A percentile compares a stretch with the other conserved stretches of the same genome.
Evolutionary conservation across 2,113 vertebrate species (phyloP).

Genomic region (Dascyllus trimaculatus): DNA sequence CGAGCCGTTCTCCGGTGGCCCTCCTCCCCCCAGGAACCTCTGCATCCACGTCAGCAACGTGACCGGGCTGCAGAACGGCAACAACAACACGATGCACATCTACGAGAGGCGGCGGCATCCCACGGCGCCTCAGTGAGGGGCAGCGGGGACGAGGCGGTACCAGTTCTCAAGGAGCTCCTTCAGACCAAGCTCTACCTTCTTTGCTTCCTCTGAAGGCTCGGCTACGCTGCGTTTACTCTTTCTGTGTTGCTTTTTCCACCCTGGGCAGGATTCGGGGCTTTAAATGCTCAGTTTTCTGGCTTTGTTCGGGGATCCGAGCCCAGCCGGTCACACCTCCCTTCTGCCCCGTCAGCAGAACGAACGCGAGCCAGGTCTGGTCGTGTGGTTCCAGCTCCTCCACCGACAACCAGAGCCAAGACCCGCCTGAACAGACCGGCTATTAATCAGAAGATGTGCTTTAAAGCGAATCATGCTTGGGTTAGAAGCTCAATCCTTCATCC

Average conservation of each 20-base stretch:
- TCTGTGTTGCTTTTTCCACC: background rate
- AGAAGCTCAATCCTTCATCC: no score
- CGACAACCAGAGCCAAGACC: slow-evolving; percentile 31
- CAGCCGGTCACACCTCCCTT: slow-evolving; percentile 11
- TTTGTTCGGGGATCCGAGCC: no score
- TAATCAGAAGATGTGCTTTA: background rate
- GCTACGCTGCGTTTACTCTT: background rate
- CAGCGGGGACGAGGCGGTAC: background rate
- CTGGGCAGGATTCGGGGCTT: slow-evolving; percentile 11
- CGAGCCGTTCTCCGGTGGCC: rapidly evolving
- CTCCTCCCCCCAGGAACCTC: background rate
- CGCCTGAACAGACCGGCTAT: background rate
- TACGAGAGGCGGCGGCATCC: slow-evolving; percentile 50
- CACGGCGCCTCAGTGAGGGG: slow-evolving; percentile 64
- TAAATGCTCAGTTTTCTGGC: no score
- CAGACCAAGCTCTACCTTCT: background rate
- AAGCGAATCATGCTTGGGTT: no score
- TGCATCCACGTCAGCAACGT: slow-evolving; percentile 40
- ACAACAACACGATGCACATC: slow-evolving; percentile 70
- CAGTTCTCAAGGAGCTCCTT: slow-evolving; percentile 9
- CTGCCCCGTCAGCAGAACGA: slow-evolving; percentile 39
- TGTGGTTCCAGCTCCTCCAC: slow-evolving; percentile 34
- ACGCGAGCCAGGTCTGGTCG: slow-evolving; percentile 26
- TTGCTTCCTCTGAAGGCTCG: background rate
- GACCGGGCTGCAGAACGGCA: slow-evolving; percentile 60